phyloP scores from a whole-genome alignment of 2,113 vertebrate species.

The Morone chrysops region DNA sequence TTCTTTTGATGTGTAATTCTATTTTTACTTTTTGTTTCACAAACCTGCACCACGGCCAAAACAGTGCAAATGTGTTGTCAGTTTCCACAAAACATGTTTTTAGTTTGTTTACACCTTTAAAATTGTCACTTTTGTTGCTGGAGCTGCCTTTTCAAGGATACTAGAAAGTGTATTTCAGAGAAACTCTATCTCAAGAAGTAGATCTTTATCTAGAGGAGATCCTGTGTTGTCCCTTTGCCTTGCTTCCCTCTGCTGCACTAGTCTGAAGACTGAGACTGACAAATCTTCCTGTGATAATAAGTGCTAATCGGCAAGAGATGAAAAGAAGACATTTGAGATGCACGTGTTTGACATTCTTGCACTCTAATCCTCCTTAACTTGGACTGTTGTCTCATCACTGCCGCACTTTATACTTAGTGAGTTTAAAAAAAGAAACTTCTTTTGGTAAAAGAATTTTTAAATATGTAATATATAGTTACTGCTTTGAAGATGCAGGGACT shows the following conservation, averaged over 20 bases:
- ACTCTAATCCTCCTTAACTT: constrained; percentile 50
- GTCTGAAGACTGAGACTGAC: not conserved
- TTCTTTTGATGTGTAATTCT: not conserved
- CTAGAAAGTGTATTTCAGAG: constrained; percentile 1
- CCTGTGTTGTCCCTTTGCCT: constrained; percentile 14
- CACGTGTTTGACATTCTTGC: constrained; percentile 35
- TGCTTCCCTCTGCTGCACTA: constrained; percentile 35
- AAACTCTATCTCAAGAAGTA: not conserved
- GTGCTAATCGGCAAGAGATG: not conserved
- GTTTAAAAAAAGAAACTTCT: constrained; percentile 2
- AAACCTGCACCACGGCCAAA: not conserved
- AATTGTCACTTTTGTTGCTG: constrained; percentile 12
- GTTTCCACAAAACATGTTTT: not conserved
- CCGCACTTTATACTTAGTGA: constrained; percentile 77
- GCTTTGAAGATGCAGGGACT: constrained; percentile 37
- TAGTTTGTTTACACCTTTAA: not conserved
- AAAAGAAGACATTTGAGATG: constrained; percentile 30
- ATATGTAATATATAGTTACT: constrained; percentile 9
- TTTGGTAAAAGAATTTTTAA: constrained; percentile 19
- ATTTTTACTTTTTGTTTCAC: not conserved
- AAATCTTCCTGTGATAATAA: not conserved
- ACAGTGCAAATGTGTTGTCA: not conserved
- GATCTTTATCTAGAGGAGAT: constrained; percentile 6
- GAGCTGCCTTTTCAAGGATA: constrained; percentile 34
- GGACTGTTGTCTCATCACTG: constrained; percentile 73